Evolutionary conservation across 2,888 invertebrate genomes (phyloP).

Genomic region (Mechanitis messenoides): DNA sequence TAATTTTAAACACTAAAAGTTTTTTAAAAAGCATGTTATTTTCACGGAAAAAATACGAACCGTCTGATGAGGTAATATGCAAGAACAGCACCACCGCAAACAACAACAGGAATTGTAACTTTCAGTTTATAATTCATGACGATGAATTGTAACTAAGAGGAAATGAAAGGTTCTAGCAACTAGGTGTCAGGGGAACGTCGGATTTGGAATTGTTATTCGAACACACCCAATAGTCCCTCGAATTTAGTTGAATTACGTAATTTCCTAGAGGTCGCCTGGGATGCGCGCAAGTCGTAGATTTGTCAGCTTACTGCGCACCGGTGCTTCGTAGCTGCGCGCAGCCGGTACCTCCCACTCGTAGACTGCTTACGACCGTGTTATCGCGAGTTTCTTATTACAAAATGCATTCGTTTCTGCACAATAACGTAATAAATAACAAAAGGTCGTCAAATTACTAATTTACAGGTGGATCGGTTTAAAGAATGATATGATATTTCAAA

Average conservation of each 20-base stretch:
- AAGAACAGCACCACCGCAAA: conserved; percentile 73
- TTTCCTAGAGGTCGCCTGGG: conserved; percentile 71
- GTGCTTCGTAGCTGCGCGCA: conserved; percentile 59
- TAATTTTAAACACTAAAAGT: too few relatives aligned
- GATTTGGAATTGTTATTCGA: conserved; percentile 54
- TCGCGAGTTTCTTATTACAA: conserved; percentile 70
- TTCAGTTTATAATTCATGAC: conserved; percentile 71
- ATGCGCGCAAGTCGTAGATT: conserved; percentile 74
- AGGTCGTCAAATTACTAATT: conserved; percentile 60
- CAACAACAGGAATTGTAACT: conserved; percentile 70
- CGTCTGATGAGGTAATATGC: conserved; percentile 75
- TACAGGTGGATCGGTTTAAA: conserved; percentile 19
- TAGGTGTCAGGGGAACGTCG: conserved; percentile 51
- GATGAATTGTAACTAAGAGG: conserved; percentile 40
- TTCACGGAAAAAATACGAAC: conserved; percentile 50
- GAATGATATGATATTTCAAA: conserved; percentile 13
- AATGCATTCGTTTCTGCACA: conserved; percentile 59
- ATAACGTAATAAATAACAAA: conserved; percentile 49
- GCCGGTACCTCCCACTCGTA: conserved; percentile 65
- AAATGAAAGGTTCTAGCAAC: conserved; percentile 41
- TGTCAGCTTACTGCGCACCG: conserved; percentile 73
- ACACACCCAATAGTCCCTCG: conserved; percentile 69
- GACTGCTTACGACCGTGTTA: conserved; percentile 57
- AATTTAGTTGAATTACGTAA: conserved; percentile 71
- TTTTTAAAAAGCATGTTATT: conserved; percentile 1